Conservation (phyloP, 1,140 invertebrate species). For the Glossosoma conforme region DNA sequence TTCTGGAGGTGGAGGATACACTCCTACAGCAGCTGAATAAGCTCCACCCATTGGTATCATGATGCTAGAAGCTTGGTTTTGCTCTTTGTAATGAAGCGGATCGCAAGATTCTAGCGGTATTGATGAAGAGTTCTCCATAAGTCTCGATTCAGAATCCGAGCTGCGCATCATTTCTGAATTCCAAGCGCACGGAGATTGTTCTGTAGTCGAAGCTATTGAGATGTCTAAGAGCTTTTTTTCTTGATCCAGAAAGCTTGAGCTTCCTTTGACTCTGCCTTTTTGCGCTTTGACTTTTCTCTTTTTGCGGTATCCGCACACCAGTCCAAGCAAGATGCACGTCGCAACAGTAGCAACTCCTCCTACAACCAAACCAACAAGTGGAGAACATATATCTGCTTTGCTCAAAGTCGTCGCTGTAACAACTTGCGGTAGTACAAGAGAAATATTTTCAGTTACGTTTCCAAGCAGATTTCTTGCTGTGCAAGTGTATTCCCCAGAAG, state of each 20-base stretch:
- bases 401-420: constrained; percentile 60
- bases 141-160: constrained; percentile 46
- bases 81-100: constrained; percentile 70
- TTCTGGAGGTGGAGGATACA: constrained; percentile 40
- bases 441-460: constrained; percentile 60
- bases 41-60: constrained; percentile 26
- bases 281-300: constrained; percentile 43
- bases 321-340: constrained; percentile 49
- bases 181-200: constrained; percentile 51
- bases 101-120: constrained; percentile 43
- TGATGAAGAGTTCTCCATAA: constrained; percentile 37
- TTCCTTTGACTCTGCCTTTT: constrained; percentile 60
- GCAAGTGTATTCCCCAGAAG: constrained; percentile 76
- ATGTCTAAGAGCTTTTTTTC: constrained; percentile 69
- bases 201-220: constrained; percentile 70
- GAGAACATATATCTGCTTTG: constrained; percentile 55
- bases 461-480: constrained; percentile 71
- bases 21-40: constrained; percentile 22
- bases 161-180: constrained; percentile 57
- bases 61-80: constrained; percentile 45
- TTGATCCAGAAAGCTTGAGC: constrained; percentile 68
- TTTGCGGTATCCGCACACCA: constrained; percentile 50
- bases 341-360: constrained; percentile 50
- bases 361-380: constrained; percentile 53
- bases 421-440: constrained; percentile 66